Conservation (phyloP, 2,888 invertebrate species). For the Heliconius ismenius region DNA sequence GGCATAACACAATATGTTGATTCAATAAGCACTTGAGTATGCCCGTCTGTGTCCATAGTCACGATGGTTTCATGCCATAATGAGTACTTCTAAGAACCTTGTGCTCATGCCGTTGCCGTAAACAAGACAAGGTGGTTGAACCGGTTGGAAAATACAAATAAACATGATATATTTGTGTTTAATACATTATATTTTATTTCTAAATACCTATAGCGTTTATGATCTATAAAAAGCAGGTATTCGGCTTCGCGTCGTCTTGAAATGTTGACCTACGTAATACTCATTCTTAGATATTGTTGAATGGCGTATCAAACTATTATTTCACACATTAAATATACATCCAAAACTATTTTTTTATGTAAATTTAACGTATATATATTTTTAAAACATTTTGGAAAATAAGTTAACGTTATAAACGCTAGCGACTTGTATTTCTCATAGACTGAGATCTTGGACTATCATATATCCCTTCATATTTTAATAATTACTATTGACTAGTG, state of each 20-base stretch:
- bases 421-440: too few relatives aligned
- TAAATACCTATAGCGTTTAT: neutral
- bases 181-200: neutral
- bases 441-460: too few relatives aligned
- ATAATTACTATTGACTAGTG: too few relatives aligned
- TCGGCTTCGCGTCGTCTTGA: neutral
- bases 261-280: neutral
- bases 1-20: slow-evolving; percentile 34
- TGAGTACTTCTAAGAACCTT: slow-evolving; percentile 52
- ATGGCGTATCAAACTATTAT: too few relatives aligned
- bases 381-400: too few relatives aligned
- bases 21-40: slow-evolving; percentile 37
- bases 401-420: too few relatives aligned
- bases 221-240: neutral
- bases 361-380: neutral
- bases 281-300: neutral
- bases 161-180: slow-evolving; percentile 27
- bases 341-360: neutral
- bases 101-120: slow-evolving; percentile 43
- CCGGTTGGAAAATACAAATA: slow-evolving; percentile 47
- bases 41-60: slow-evolving; percentile 42
- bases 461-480: too few relatives aligned
- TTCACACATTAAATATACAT: neutral
- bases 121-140: slow-evolving; percentile 48
- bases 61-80: slow-evolving; percentile 53